Percentiles rank a stretch among this genome's conserved stretches.
Conservation (phyloP, 2,888 invertebrate genomes). For the Drosophila phalerata region DNA sequence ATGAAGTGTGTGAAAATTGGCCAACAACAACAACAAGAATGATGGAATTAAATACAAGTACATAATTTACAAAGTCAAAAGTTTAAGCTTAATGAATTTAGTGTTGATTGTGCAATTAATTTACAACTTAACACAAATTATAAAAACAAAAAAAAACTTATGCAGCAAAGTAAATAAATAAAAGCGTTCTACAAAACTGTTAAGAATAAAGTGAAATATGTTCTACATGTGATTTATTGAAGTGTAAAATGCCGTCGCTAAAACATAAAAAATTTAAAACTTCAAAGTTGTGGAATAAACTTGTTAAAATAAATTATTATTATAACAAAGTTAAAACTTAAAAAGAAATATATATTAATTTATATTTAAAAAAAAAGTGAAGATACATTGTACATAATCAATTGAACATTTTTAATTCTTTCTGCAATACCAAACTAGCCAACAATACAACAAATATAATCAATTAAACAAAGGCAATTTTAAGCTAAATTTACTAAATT, state of each 20-base stretch:
- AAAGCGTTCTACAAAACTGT: neutral
- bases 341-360: neutral
- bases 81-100: conserved; percentile 8
- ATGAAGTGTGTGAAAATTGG: conserved; percentile 48
- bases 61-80: conserved; percentile 28
- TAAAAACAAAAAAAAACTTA: conserved; percentile 3
- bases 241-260: conserved; percentile 49
- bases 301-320: no score
- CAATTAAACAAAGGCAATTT: no score
- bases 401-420: no score
- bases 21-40: neutral
- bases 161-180: neutral
- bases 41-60: conserved; percentile 19
- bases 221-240: conserved; percentile 4
- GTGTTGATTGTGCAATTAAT: conserved; percentile 18
- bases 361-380: neutral
- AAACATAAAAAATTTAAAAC: conserved; percentile 17
- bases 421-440: no score
- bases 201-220: conserved; percentile 10
- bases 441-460: no score
- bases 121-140: neutral
- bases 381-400: no score
- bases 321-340: no score
- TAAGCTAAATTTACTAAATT: no score
- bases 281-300: neutral